Evolutionary conservation across 2,113 vertebrate genomes (phyloP), one percentile per base, ranked within the genome.

Genomic region (Origma solitaria): DNA sequence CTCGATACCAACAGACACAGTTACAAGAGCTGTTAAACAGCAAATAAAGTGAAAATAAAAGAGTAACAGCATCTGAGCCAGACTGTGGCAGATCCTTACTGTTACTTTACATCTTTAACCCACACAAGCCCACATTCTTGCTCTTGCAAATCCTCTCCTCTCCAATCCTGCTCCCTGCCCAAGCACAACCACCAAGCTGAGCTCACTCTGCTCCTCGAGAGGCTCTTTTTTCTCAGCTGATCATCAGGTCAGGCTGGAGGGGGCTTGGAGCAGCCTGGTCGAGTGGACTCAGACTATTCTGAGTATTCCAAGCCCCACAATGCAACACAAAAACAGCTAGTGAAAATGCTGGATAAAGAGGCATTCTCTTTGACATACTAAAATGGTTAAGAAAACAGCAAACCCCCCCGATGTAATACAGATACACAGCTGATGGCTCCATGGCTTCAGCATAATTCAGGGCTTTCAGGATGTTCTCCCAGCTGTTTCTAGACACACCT

Each of bases 51-150:
- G 3, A 62, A 75, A 76, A 76, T 40, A 40, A 64, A 38, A 70
- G 13, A 76, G 33, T 20, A 65, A 61, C 44, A 69, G 7, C 13
- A 44, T 30, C 27, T 38, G 58, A 79, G 64, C 56, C 9, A 23
- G 24, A 42, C 10, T 2, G 1, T 13, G 18, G 20, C 33, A 72
- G 72, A 80, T 38, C 23, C 33, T 22, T 37, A 11, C 11, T 71
- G 15, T 11, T 71, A 11, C 38, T 71, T 62, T 54, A 27, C 16
- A 20, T 3, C 40, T 65, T 40, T 40, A 51, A 38, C 20, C 15
- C 44, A 35, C 15, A 1, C 4, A 8, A 49, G 21, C 3, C 49
- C 8, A 2, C 0, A 0, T 35, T 49, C 21, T 38, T 33, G 35
- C 11, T 65, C 57, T 65, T 56, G 31, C 45, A 44, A 30, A 54